Conservation (phyloP, 1,140 invertebrate genomes). For the Gryllus bimaculatus region DNA sequence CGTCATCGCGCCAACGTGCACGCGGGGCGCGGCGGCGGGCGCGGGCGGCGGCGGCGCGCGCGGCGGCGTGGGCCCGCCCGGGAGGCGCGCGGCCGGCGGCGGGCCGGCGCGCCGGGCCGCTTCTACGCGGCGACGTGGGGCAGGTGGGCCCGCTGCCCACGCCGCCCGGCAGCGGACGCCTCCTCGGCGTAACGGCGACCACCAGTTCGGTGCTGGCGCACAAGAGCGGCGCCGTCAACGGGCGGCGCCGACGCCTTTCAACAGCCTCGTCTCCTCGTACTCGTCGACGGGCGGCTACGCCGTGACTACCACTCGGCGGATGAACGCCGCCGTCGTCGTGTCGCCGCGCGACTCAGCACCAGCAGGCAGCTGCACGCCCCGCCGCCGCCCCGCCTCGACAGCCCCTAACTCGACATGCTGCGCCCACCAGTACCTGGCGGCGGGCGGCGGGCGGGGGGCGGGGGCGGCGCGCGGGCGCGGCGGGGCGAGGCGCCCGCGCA, state of each 20-base stretch:
- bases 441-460: constrained; percentile 8
- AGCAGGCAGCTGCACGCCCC: constrained; percentile 41
- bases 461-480: constrained; percentile 31
- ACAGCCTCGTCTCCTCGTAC: constrained; percentile 48
- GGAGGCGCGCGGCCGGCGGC: constrained; percentile 24
- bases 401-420: constrained; percentile 37
- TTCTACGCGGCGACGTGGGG: constrained; percentile 31
- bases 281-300: constrained; percentile 48
- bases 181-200: constrained; percentile 60
- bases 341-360: constrained; percentile 82
- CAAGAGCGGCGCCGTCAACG: constrained; percentile 33
- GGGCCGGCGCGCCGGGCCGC: constrained; percentile 22
- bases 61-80: constrained; percentile 33
- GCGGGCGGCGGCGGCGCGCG: constrained; percentile 28
- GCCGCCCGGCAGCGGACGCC: constrained; percentile 71
- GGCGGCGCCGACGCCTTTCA: constrained; percentile 44
- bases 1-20: constrained; percentile 87
- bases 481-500: constrained; percentile 47
- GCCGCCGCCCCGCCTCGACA: constrained; percentile 35
- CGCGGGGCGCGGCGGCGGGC: constrained; percentile 35
- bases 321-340: constrained; percentile 90
- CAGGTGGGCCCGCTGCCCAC: constrained; percentile 64
- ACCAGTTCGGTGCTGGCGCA: constrained; percentile 58
- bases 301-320: constrained; percentile 81
- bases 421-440: constrained; percentile 42